phyloP scores from a whole-genome alignment of 1,140 invertebrate genomes.

The Panagrolaimus sp. region DNA sequence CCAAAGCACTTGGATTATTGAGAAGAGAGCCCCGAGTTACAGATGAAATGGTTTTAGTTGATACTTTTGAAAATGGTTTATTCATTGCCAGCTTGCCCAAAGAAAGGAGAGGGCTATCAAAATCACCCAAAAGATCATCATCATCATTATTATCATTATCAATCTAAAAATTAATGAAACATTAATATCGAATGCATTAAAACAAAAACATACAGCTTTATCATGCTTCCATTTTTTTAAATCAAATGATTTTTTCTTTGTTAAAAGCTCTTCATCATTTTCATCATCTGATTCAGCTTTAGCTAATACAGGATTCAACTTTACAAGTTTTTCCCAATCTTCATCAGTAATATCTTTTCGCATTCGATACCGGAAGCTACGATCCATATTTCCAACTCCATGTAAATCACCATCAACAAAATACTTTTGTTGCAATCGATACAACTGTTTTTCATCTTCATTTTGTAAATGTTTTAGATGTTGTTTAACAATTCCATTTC shows the following conservation, averaged over 20 bases:
- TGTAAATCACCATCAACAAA: conserved; percentile 1
- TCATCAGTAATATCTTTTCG: background rate
- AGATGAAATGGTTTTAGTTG: background rate
- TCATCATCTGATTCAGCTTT: background rate
- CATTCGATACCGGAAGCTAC: background rate
- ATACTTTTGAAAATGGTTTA: background rate
- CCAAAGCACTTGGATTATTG: background rate
- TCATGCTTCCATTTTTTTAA: conserved; percentile 9
- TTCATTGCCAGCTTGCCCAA: background rate
- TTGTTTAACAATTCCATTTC: background rate
- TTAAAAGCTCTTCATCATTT: background rate
- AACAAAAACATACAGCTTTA: background rate
- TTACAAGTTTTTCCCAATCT: background rate
- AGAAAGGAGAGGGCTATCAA: background rate
- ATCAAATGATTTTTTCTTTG: background rate
- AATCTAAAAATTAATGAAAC: too few species aligned
- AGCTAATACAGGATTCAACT: background rate
- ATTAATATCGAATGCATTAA: background rate
- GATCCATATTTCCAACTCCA: conserved; percentile 5
- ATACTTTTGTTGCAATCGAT: background rate
- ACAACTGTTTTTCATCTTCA: background rate
- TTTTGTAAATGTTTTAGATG: background rate
- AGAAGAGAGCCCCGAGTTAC: background rate
- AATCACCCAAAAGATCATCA: background rate
- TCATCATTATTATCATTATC: too few species aligned